Evolutionary conservation across 2,888 invertebrate species (phyloP).

Genomic region (Orchesella flavescens): DNA sequence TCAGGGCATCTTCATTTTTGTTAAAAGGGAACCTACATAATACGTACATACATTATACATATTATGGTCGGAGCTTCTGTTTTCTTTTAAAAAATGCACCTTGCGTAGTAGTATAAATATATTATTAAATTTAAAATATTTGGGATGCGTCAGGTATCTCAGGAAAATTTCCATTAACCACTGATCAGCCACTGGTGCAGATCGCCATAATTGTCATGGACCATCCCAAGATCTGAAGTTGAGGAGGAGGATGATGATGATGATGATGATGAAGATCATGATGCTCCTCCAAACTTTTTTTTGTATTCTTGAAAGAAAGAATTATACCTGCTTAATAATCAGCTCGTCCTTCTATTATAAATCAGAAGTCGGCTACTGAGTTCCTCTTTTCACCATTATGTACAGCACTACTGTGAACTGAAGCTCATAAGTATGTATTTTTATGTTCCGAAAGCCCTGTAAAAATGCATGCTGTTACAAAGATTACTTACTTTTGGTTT

Average conservation of each 20-base stretch:
- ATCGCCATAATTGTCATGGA: slow-evolving; percentile 35
- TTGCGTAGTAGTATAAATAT: too few relatives aligned
- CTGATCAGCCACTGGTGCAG: slow-evolving; percentile 21
- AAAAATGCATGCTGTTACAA: slow-evolving; percentile 18
- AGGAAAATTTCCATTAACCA: not conserved
- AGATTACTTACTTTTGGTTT: not conserved
- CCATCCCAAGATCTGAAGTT: slow-evolving; percentile 11
- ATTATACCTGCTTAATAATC: slow-evolving; percentile 18
- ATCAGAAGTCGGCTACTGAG: slow-evolving; percentile 39
- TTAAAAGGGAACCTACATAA: not conserved
- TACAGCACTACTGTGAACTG: not conserved
- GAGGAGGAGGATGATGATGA: too few relatives aligned
- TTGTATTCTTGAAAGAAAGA: not conserved
- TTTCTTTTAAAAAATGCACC: slow-evolving; percentile 1
- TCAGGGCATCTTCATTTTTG: slow-evolving; percentile 24
- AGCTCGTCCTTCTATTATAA: slow-evolving; percentile 36
- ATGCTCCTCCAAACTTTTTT: too few relatives aligned
- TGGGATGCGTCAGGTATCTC: too few relatives aligned
- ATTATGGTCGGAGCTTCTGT: slow-evolving; percentile 1
- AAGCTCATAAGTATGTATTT: slow-evolving; percentile 16
- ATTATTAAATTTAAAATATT: too few relatives aligned
- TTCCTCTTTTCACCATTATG: slow-evolving; percentile 21
- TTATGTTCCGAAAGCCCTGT: not conserved
- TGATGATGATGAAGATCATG: too few relatives aligned
- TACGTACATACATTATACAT: too few relatives aligned